Base-by-base conservation (phyloP, 2,113 vertebrate genomes). In the Protobothrops flavoviridis region DNA sequence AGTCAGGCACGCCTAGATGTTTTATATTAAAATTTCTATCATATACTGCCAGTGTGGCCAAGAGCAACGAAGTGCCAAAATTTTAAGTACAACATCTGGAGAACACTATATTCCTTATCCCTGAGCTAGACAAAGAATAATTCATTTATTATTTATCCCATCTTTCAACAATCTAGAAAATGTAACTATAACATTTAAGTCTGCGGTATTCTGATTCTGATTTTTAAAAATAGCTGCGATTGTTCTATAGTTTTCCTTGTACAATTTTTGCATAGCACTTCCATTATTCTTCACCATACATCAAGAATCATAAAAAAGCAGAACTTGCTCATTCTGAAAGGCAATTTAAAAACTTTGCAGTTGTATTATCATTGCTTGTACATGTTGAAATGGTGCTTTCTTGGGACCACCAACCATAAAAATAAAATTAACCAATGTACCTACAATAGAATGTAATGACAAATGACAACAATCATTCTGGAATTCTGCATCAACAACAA, bases 401-500 rank as follows among this genome's bases (percentile, higher is more conserved):
- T 96, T 87, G 91, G 74, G 96, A 95, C 45, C 88, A 89, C 39
- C 17, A 85, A 52, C 13, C 12, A 48, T 90, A 92, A 91, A 95
- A 87, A 92, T 92, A 97, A 95, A 96, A 94, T 92, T 86, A 94
- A 89, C 55, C 92, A 74, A 92, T 92, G 90, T 94, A 93, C 52
- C 93, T 94, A 29, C 90, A 95, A 39, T 20, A 95, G 52, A 94
- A 6, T 59, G 39, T 91, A 96, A 96, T 95, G 94, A 97, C 94
- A 97, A 96, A 98, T 95, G 93, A 91, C 95, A 97, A 94, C 0
- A 43, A 95, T 97, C 92, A 92, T 94, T 94, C 91, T 97, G 93
- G 91, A 97, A 97, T 96, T 97, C 95, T 96, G 94, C 81, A 96
- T 94, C 92, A 96, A 95, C 95, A 97, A 87, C 94, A 98, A 98